A percentile compares a stretch with the other conserved stretches of the same genome.
These are phyloP conservation scores for Halcyon leucocephala DNA, from an alignment of 2,797 vertebrate genomes.

Conservation along the genomic window DNA sequence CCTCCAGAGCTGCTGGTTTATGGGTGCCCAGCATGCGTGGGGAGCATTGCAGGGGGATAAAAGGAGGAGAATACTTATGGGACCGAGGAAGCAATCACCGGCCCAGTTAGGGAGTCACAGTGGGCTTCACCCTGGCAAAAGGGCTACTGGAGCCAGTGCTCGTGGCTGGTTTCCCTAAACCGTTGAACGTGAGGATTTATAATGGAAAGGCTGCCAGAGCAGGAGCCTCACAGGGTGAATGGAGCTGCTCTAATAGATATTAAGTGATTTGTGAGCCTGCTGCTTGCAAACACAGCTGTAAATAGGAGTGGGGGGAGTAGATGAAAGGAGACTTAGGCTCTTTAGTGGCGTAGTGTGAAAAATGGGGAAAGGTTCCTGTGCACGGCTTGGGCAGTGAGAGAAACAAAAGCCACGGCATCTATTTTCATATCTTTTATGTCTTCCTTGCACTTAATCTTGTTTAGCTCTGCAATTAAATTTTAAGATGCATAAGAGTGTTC, in stretches of 20 bases:
- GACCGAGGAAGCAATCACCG: neutral
- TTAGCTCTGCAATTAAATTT: constrained; percentile 78
- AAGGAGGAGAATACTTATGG: neutral
- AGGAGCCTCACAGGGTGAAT: constrained; percentile 41
- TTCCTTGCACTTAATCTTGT: constrained; percentile 71
- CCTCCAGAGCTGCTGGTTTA: neutral
- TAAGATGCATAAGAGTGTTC: constrained; percentile 74
- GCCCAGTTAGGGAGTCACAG: fast-evolving
- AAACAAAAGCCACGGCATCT: constrained; percentile 51
- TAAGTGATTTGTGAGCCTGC: constrained; percentile 71
- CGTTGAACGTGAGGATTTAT: constrained; percentile 34
- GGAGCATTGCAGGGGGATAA: too few species aligned
- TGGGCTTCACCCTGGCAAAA: neutral
- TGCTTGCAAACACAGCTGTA: constrained; percentile 73
- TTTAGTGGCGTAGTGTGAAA: constrained; percentile 38
- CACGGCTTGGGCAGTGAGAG: neutral
- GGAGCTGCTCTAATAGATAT: constrained; percentile 70
- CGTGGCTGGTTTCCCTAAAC: constrained; percentile 5
- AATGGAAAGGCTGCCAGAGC: neutral
- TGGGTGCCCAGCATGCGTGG: fast-evolving
- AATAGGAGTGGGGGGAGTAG: constrained; percentile 19
- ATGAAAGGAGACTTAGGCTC: constrained; percentile 32
- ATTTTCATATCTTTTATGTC: constrained; percentile 71
- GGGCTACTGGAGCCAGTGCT: neutral
- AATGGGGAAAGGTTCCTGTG: neutral